phyloP scores from a whole-genome alignment of 2,888 invertebrate genomes.

The Trachelus tabidus region DNA sequence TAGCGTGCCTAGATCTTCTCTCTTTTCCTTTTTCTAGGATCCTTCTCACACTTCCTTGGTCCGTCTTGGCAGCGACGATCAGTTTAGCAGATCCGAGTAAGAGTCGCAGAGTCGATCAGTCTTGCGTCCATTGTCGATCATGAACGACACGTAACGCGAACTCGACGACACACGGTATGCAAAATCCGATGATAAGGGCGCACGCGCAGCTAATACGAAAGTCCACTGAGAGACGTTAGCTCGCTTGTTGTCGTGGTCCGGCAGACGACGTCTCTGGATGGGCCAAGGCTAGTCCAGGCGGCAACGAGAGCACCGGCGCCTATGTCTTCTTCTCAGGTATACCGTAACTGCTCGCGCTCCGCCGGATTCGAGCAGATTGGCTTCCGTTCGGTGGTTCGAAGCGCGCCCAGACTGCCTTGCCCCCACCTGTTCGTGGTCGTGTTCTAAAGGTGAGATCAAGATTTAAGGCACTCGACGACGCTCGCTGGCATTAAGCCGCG shows the following conservation, averaged over 20 bases:
- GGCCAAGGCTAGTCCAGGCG: background rate
- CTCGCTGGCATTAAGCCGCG: slow-evolving; percentile 35
- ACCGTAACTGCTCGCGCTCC: slow-evolving; percentile 58
- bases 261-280: background rate
- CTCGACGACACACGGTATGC: background rate
- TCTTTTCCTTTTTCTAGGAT: background rate
- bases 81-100: background rate
- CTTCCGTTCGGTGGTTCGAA: slow-evolving; percentile 62
- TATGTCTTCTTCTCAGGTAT: slow-evolving; percentile 23
- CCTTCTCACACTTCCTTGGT: background rate
- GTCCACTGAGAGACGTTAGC: background rate
- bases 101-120: background rate
- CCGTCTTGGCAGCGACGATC: background rate
- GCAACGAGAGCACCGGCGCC: slow-evolving; percentile 12
- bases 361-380: slow-evolving; percentile 65
- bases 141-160: background rate
- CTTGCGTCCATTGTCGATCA: background rate
- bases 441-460: slow-evolving; percentile 58
- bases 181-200: background rate
- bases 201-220: background rate
- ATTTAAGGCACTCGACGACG: slow-evolving; percentile 54
- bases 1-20: background rate
- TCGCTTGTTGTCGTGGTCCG: background rate
- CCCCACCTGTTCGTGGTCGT: slow-evolving; percentile 47
- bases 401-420: slow-evolving; percentile 63